These are phyloP conservation scores for Diachasmimorpha longicaudata DNA, from an alignment of 1,140 invertebrate species.

Conservation along the genomic window DNA sequence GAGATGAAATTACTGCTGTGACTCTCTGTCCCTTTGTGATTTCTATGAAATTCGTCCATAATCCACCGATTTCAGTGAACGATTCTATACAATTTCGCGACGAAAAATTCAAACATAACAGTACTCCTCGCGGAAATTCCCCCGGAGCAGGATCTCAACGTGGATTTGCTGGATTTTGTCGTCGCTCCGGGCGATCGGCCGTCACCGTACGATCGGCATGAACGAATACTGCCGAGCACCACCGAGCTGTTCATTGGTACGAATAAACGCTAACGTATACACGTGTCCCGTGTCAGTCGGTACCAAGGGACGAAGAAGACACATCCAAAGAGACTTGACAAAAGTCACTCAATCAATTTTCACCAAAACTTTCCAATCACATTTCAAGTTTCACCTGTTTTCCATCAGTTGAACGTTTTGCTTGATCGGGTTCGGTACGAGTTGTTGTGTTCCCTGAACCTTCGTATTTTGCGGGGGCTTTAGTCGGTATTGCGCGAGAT, in stretches of 20 bases:
- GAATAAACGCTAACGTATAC: constrained; percentile 14
- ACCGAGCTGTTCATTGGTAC: constrained; percentile 2
- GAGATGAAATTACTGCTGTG: too few species aligned
- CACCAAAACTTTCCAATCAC: constrained; percentile 16
- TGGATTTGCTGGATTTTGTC: not conserved
- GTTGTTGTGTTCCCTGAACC: not conserved
- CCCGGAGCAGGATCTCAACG: not conserved
- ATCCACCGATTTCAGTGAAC: too few species aligned
- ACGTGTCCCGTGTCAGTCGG: constrained; percentile 29
- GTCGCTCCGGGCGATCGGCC: not conserved
- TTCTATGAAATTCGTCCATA: not conserved
- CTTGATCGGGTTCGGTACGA: not conserved
- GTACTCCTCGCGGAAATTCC: not conserved
- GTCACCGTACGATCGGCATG: not conserved
- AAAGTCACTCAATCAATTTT: not conserved
- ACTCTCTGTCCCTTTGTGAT: too few species aligned
- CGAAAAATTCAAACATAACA: not conserved
- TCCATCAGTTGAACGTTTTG: not conserved
- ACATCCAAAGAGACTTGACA: not conserved
- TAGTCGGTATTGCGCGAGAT: not conserved
- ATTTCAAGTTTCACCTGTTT: not conserved
- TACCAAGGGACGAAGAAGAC: constrained; percentile 20
- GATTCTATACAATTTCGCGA: not conserved
- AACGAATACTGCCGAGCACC: not conserved
- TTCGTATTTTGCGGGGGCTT: not conserved